Conservation (phyloP, 1,140 invertebrate species). For the Samia ricini region DNA sequence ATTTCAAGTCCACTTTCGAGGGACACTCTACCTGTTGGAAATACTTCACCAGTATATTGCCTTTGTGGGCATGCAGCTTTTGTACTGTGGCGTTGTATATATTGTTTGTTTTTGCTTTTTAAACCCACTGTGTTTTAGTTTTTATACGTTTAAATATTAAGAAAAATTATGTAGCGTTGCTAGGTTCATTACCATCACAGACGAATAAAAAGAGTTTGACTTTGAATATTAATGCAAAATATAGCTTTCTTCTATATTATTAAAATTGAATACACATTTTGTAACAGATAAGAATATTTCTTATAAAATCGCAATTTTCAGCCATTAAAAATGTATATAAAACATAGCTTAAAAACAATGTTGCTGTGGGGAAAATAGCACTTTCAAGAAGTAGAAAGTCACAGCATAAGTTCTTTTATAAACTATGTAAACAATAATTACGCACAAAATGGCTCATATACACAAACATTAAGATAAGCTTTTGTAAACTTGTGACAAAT, state of each 20-base stretch:
- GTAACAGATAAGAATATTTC: not conserved
- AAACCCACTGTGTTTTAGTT: conserved; percentile 50
- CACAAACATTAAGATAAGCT: conserved; percentile 43
- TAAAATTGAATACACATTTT: not conserved
- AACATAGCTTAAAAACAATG: conserved; percentile 27
- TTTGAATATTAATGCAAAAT: conserved; percentile 66
- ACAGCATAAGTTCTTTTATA: not conserved
- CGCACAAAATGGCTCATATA: conserved; percentile 68
- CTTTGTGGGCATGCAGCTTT: conserved; percentile 70
- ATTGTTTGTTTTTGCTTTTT: conserved; percentile 52
- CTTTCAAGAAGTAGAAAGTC: conserved; percentile 9
- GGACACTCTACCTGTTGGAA: conserved; percentile 22
- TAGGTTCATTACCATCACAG: conserved; percentile 56
- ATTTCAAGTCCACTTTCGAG: conserved; percentile 32
- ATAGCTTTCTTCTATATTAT: conserved; percentile 26
- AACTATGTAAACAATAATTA: conserved; percentile 12
- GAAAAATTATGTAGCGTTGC: conserved; percentile 46
- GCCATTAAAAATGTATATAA: conserved; percentile 18
- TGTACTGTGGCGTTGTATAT: conserved; percentile 69
- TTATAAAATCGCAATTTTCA: not conserved
- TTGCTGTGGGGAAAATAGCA: conserved; percentile 53
- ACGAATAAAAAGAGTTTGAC: conserved; percentile 72
- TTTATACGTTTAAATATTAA: conserved; percentile 46
- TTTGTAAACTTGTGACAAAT: conserved; percentile 30
- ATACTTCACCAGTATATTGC: conserved; percentile 55